Percentiles rank a stretch among this genome's conserved stretches.
Evolutionary conservation across 2,113 vertebrate species (phyloP).

Genomic region (Archilochus colubris): DNA sequence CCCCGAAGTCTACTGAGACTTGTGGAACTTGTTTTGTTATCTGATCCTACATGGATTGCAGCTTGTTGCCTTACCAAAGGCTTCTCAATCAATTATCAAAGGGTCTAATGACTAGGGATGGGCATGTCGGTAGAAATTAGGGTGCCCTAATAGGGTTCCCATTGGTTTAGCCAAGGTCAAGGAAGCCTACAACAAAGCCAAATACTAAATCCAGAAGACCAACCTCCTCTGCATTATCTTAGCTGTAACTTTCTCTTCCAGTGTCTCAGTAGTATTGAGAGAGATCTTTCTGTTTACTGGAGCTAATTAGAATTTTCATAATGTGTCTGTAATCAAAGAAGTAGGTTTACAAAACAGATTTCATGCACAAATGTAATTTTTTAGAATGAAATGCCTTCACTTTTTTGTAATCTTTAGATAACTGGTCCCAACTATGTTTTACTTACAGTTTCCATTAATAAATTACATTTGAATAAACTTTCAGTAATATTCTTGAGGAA

Average conservation of each 20-base stretch:
- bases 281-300: neutral
- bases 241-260: neutral
- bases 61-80: neutral
- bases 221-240: neutral
- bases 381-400: rapidly evolving
- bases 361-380: neutral
- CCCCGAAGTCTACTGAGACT: neutral
- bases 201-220: neutral
- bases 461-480: neutral
- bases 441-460: neutral
- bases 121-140: neutral
- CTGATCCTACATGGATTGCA: neutral
- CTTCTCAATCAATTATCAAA: neutral
- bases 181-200: neutral
- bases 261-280: neutral
- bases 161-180: neutral
- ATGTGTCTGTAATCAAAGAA: neutral
- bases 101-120: neutral
- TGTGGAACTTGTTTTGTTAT: neutral
- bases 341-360: neutral
- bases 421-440: too few species aligned
- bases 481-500: neutral
- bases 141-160: neutral
- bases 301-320: neutral
- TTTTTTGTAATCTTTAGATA: neutral